phyloP scores from a whole-genome alignment of 2,888 invertebrate species.

The Nowickia ferox region DNA sequence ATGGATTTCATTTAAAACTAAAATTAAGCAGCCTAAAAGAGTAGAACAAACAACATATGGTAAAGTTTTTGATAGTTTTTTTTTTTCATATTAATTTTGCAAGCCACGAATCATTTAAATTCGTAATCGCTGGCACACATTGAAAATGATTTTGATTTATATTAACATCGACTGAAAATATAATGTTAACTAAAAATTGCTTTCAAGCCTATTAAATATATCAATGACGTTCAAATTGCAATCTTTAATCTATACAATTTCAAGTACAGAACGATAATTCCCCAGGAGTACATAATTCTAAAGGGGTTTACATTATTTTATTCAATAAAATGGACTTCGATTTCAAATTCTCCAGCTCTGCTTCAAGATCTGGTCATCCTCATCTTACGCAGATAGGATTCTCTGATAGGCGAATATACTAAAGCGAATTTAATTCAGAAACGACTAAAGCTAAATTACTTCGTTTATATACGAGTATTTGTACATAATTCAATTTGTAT shows the following conservation, averaged over 20 bases:
- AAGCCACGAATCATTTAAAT: slow-evolving; percentile 59
- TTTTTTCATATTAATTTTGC: not conserved
- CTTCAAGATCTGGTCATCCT: no score
- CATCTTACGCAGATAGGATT: no score
- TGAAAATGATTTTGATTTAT: slow-evolving; percentile 67
- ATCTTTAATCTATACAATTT: not conserved
- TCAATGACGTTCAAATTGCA: slow-evolving; percentile 28
- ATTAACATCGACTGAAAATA: slow-evolving; percentile 22
- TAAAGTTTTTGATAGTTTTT: slow-evolving; percentile 43
- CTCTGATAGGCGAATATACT: no score
- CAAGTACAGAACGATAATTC: not conserved
- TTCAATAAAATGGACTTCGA: no score
- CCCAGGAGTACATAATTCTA: not conserved
- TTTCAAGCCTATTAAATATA: slow-evolving; percentile 23
- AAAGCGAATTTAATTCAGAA: no score
- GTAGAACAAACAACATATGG: slow-evolving; percentile 60
- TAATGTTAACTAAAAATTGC: slow-evolving; percentile 7
- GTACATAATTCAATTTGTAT: no score
- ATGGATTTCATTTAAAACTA: slow-evolving; percentile 42
- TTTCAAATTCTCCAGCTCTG: no score
- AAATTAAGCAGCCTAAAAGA: slow-evolving; percentile 54
- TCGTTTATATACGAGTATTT: no score
- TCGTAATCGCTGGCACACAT: slow-evolving; percentile 62
- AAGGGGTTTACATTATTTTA: no score
- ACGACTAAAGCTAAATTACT: no score